Conservation (phyloP, 1,140 invertebrate species). For the Asbolus verrucosus region DNA sequence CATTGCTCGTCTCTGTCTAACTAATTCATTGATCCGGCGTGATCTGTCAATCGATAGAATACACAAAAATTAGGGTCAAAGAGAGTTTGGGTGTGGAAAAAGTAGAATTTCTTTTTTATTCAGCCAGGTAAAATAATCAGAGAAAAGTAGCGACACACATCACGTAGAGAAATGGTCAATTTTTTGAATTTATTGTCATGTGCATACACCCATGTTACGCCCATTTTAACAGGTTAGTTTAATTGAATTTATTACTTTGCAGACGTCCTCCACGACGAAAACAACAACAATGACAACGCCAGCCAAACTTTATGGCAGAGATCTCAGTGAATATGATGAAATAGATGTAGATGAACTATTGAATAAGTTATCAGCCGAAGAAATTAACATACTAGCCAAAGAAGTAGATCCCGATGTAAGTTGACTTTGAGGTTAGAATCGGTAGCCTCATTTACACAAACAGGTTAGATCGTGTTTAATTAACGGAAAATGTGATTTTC, state of each 20-base stretch:
- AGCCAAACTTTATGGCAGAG: slow-evolving; percentile 91
- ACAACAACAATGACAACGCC: slow-evolving; percentile 89
- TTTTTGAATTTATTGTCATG: slow-evolving; percentile 16
- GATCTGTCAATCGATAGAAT: slow-evolving; percentile 17
- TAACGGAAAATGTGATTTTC: slow-evolving; percentile 59
- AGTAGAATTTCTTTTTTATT: slow-evolving; percentile 14
- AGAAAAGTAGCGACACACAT: background rate
- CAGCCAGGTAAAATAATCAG: background rate
- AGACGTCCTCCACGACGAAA: slow-evolving; percentile 88
- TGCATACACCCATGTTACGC: slow-evolving; percentile 39
- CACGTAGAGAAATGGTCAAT: background rate
- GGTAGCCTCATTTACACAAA: background rate
- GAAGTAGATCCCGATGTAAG: slow-evolving; percentile 99
- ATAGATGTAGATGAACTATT: slow-evolving; percentile 97
- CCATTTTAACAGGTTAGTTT: slow-evolving; percentile 25
- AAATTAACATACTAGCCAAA: slow-evolving; percentile 96
- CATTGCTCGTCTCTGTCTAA: background rate
- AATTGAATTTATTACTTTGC: slow-evolving; percentile 64
- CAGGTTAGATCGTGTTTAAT: background rate
- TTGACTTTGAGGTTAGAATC: slow-evolving; percentile 51
- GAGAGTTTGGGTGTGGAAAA: slow-evolving; percentile 54
- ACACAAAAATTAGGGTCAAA: slow-evolving; percentile 52
- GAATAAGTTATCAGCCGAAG: slow-evolving; percentile 92
- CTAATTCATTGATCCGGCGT: background rate
- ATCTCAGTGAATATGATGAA: slow-evolving; percentile 94